A percentile compares a stretch with the other conserved stretches of the same genome.
phyloP scores from a whole-genome alignment of 2,888 invertebrate genomes.

The Microplitis deprimator region DNA sequence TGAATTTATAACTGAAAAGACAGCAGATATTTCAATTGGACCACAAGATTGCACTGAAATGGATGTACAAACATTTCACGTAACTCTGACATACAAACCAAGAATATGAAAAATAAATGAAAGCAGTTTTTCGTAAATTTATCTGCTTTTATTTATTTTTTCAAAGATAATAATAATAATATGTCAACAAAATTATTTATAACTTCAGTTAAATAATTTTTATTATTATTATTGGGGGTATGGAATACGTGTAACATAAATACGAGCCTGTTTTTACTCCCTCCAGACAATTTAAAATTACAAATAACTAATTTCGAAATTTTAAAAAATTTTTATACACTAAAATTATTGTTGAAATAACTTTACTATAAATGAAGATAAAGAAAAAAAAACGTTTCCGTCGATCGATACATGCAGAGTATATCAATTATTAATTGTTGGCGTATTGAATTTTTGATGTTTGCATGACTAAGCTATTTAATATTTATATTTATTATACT shows the following conservation, averaged over 20 bases:
- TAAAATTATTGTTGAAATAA: neutral
- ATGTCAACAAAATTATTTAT: neutral
- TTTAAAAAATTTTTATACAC: neutral
- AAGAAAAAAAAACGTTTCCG: neutral
- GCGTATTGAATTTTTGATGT: constrained; percentile 8
- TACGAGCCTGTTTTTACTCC: constrained; percentile 44
- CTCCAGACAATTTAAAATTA: constrained; percentile 38
- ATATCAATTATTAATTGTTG: neutral
- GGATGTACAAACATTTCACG: constrained; percentile 73
- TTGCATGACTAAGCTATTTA: neutral
- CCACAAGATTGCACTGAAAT: constrained; percentile 73
- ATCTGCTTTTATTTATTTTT: constrained; percentile 2
- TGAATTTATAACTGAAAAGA: constrained; percentile 49
- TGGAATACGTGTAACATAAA: constrained; percentile 38
- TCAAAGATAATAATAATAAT: constrained; percentile 32
- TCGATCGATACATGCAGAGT: neutral
- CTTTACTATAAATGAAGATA: neutral
- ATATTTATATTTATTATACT: neutral
- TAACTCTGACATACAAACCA: constrained; percentile 73
- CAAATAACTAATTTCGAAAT: constrained; percentile 34
- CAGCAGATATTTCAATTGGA: constrained; percentile 56
- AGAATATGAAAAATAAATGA: constrained; percentile 66
- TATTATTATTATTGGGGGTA: constrained; percentile 12
- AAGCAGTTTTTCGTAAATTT: constrained; percentile 11
- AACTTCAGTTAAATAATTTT: neutral